Percentiles rank a stretch among this genome's conserved stretches.
Conservation (phyloP, 2,797 vertebrate genomes). For the Tangara arthus region DNA sequence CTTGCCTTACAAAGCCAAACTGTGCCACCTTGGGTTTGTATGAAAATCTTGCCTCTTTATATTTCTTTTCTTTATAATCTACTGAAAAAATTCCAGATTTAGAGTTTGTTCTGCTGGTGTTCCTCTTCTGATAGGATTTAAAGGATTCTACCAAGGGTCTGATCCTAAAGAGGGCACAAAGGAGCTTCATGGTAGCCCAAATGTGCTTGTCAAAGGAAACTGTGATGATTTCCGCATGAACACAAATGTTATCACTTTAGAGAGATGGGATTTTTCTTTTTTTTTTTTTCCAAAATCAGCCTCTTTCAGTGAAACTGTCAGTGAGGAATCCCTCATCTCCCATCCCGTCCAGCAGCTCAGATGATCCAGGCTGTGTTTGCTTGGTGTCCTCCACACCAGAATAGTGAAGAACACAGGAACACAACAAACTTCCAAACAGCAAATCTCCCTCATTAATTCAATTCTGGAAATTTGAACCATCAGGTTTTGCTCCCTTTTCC, state of each 20-base stretch:
- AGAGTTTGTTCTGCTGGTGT: neutral
- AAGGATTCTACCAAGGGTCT: neutral
- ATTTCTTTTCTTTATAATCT: neutral
- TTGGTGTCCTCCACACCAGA: accelerated
- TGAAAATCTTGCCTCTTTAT: neutral
- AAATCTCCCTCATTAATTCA: neutral
- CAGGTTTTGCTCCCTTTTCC: neutral
- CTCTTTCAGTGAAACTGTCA: neutral
- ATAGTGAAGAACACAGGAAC: neutral
- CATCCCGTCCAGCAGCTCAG: neutral
- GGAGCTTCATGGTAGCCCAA: neutral
- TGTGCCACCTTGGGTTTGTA: neutral
- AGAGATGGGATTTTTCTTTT: neutral
- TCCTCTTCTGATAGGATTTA: neutral
- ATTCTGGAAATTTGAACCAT: neutral
- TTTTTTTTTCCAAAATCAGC: neutral
- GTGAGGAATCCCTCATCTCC: neutral
- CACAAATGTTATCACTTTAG: neutral
- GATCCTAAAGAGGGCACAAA: neutral
- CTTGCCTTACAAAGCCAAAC: neutral
- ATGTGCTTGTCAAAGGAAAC: neutral
- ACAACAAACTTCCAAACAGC: neutral
- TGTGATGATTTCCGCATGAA: neutral
- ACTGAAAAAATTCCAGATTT: neutral
- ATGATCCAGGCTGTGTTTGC: neutral